A percentile compares a stretch with the other conserved stretches of the same genome.
Evolutionary conservation across 23 tunicate genomes (phyloP).

Genomic region (Trididemnum nubilum): DNA sequence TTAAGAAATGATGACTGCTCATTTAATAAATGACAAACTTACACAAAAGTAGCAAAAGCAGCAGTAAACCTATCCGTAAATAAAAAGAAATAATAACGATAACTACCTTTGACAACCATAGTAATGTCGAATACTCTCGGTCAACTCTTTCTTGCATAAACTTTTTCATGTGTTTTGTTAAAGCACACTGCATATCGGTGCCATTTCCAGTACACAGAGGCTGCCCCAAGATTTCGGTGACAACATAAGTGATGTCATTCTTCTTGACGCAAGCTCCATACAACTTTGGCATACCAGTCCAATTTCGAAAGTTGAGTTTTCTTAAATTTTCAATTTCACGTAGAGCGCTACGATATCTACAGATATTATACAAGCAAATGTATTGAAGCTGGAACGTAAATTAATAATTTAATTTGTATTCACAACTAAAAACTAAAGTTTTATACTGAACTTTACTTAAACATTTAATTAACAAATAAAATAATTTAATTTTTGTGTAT

Average conservation of each 20-base stretch:
- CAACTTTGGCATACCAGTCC: slow-evolving; percentile 58
- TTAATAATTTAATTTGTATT: not conserved
- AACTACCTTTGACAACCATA: slow-evolving; percentile 56
- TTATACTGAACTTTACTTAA: too few relatives aligned
- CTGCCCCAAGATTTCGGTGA: slow-evolving; percentile 46
- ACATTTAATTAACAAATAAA: too few relatives aligned
- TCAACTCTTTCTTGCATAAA: slow-evolving; percentile 2
- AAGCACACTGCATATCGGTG: slow-evolving; percentile 44
- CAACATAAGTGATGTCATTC: slow-evolving; percentile 39
- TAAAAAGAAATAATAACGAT: too few relatives aligned
- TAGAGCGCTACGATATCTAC: slow-evolving; percentile 67
- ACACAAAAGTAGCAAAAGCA: too few relatives aligned
- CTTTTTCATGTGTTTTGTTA: slow-evolving; percentile 28
- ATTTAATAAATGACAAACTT: too few relatives aligned
- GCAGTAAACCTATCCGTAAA: too few relatives aligned
- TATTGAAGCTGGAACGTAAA: not conserved
- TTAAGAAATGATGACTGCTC: too few relatives aligned
- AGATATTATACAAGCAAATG: not conserved
- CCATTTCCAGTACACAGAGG: slow-evolving; percentile 66
- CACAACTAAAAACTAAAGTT: too few relatives aligned
- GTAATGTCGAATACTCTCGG: slow-evolving; percentile 13
- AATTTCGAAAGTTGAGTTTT: slow-evolving; percentile 6
- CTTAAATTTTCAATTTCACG: slow-evolving; percentile 56
- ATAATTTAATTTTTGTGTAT: too few relatives aligned
- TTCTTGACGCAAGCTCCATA: slow-evolving; percentile 47